Evolutionary conservation across 2,888 invertebrate species (phyloP), one percentile per base, ranked within the genome.

Genomic region (Meandrusa payeni): DNA sequence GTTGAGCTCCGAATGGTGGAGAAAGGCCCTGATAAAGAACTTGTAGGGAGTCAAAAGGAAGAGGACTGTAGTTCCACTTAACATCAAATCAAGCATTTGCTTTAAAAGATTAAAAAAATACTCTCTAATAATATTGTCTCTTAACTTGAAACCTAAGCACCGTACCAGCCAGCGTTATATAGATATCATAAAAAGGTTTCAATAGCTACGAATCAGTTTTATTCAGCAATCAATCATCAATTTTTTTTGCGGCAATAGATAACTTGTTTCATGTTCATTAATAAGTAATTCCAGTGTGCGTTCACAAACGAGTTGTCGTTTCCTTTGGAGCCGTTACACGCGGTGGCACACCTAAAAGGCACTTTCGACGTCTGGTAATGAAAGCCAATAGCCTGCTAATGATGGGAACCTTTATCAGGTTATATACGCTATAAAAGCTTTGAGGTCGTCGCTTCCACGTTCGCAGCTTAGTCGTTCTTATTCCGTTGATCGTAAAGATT

Each of bases 321-420:
- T 44, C 44, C 38, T 32, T 38, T 4, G 22, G 3, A 6, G 19
- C 23, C 29, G 37, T 31, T 26, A 26, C 36, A 37, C 27, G 7
- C 10, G 20, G 20, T 3, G 41, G 12, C 42, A 12, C 43, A 22
- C 33, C 32, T 38, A 38, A 38, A 38, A 38, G 43, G 43, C 38
- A 43, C 38, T 43, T 43, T 38, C 43, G 29, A 42, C 42, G 37
- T 43, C 26, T 38, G 43, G 12, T 24, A 38, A 38, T 37, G 43
- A 31, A 37, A 42, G 31, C 36, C 42, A 29, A 42, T 11, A 28
- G 34, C 7, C 41, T 6, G 11, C 42, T 42, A 42, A 42, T 42
- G 29, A 43, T 32, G 38, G 32, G 32, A 43, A 43, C 32, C 31
- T 37, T 22, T 24, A 32, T 37, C 37, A 26, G 31, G 31, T 37